Percentiles rank a stretch among this genome's conserved stretches.
Evolutionary conservation across 1,140 invertebrate species (phyloP).

Genomic region (Drosophila repletoides): DNA sequence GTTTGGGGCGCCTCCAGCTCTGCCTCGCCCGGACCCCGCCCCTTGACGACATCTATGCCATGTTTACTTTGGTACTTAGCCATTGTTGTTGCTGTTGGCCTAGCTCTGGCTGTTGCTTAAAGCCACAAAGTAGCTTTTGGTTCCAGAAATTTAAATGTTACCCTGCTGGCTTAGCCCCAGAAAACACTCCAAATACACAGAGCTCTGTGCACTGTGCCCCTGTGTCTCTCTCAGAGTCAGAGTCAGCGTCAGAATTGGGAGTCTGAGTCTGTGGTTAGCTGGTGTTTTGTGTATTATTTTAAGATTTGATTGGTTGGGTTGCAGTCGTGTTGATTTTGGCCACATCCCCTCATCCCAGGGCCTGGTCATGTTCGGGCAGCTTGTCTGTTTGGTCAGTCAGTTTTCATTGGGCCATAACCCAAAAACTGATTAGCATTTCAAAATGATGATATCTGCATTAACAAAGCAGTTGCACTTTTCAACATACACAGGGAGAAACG

Average conservation of each 20-base stretch:
- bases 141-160: constrained; percentile 62
- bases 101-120: constrained; percentile 55
- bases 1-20: constrained; percentile 13
- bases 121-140: constrained; percentile 70
- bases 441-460: constrained; percentile 16
- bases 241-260: background rate
- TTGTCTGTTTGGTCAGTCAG: constrained; percentile 32
- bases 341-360: background rate
- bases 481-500: too few relatives aligned
- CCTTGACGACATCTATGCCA: constrained; percentile 64
- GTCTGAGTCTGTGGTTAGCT: constrained; percentile 20
- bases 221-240: background rate
- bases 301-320: constrained; percentile 54
- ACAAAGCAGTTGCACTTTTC: too few relatives aligned
- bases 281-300: constrained; percentile 65
- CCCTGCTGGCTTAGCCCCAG: constrained; percentile 32
- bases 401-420: constrained; percentile 15
- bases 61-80: constrained; percentile 75
- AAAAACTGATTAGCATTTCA: constrained; percentile 38
- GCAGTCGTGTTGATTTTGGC: constrained; percentile 35
- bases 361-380: background rate
- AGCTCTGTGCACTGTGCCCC: too few relatives aligned
- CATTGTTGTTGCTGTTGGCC: constrained; percentile 30
- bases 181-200: constrained; percentile 1
- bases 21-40: background rate